Conservation (phyloP, 2,888 invertebrate genomes). For the Nycteola revayana region DNA sequence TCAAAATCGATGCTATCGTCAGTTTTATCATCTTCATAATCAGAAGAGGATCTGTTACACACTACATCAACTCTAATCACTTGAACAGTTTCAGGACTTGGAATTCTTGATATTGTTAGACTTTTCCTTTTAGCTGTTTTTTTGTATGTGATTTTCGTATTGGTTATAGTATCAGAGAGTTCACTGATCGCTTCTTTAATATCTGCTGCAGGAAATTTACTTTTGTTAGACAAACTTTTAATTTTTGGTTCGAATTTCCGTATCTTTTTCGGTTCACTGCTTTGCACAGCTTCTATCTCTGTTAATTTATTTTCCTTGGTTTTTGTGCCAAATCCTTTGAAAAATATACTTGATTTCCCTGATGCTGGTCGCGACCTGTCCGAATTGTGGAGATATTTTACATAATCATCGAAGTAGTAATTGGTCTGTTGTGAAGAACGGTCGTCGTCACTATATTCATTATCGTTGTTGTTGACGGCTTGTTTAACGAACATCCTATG, state of each 20-base stretch:
- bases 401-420: constrained; percentile 66
- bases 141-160: constrained; percentile 57
- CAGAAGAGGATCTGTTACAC: constrained; percentile 51
- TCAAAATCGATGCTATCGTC: constrained; percentile 16
- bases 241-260: constrained; percentile 34
- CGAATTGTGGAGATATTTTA: constrained; percentile 56
- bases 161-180: constrained; percentile 32
- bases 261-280: constrained; percentile 32
- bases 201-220: constrained; percentile 16
- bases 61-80: constrained; percentile 77
- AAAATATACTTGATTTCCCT: constrained; percentile 54
- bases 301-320: constrained; percentile 49
- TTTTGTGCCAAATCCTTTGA: constrained; percentile 42
- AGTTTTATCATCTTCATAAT: constrained; percentile 46
- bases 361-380: constrained; percentile 61
- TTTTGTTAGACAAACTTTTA: constrained; percentile 28
- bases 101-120: constrained; percentile 67
- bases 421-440: constrained; percentile 55
- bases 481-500: constrained; percentile 74
- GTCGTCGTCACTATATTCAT: constrained; percentile 44
- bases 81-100: constrained; percentile 74
- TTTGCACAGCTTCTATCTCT: constrained; percentile 42
- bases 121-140: constrained; percentile 66
- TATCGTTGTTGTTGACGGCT: constrained; percentile 48
- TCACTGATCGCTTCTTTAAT: constrained; percentile 27